Evolutionary conservation across 2,888 invertebrate genomes (phyloP), one percentile per base, ranked within the genome.

Genomic region (Cephalotes varians): DNA sequence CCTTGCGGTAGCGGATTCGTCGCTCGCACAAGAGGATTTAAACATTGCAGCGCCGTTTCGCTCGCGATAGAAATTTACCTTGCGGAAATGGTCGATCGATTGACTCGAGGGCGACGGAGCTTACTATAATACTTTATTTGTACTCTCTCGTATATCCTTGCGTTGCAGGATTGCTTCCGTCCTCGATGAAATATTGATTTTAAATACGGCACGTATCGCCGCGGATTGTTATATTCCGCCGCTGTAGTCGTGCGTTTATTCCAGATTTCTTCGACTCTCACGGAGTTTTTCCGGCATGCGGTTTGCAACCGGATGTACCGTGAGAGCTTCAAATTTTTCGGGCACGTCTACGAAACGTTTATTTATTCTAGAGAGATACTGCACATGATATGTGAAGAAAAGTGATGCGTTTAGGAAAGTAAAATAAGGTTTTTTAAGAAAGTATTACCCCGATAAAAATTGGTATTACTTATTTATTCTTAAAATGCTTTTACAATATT

Each of bases 91-190:
- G 71, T 69, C 44, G 77, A 79, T 79, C 71, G 77, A 79, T 79
- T 79, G 77, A 79, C 71, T 79, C 69, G 77, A 79, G 77, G 28
- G 77, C 44, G 77, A 79, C 69, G 69, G 37, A 56, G 44, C 34
- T 79, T 34, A 69, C 56, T 79, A 56, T 79, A 79, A 79, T 69
- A 79, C 69, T 79, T 79, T 79, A 79, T 79, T 79, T 79, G 77
- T 56, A 58, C 56, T 69, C 34, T 21, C 56, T n/a, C 25, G 56
- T 79, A 79, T 69, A 79, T 79, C 44, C 71, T 56, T 69, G 77
- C 71, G 56, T 10, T 56, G 56, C 56, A 79, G 71, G 56, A 79
- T 79, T 77, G 77, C 77, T 77, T 79, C 77, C 77, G 69, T 31
- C 6, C 31, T 21, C 77, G 54, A 79, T 79, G 71, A 79, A 79